Evolutionary conservation across 2,113 vertebrate genomes (phyloP).

Genomic region (Limnothrissa miodon): DNA sequence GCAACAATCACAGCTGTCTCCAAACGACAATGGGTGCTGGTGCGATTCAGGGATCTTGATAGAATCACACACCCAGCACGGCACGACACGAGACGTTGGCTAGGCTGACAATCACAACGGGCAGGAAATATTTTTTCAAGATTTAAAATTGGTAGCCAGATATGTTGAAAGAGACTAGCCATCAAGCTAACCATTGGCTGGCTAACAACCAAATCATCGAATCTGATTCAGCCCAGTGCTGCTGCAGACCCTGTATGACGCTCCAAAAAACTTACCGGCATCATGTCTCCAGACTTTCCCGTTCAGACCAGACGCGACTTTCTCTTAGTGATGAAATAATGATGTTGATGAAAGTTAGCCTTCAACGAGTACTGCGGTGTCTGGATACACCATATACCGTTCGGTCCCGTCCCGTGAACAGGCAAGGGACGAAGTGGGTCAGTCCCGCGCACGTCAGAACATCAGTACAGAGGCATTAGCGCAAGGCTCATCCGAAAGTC

Average conservation of each 20-base stretch:
- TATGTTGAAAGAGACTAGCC: background rate
- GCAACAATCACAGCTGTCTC: background rate
- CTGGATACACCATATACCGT: background rate
- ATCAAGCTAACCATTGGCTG: background rate
- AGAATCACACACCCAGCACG: background rate
- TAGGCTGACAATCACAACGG: background rate
- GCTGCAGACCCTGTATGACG: background rate
- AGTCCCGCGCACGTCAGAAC: constrained; percentile 31
- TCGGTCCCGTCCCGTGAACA: constrained; percentile 16
- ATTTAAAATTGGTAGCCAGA: background rate
- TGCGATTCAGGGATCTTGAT: background rate
- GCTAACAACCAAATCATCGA: constrained; percentile 14
- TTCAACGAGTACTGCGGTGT: background rate
- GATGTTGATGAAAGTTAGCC: background rate
- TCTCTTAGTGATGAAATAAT: background rate
- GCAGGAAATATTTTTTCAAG: background rate
- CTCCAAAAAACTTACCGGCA: constrained; percentile 66
- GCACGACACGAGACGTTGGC: background rate
- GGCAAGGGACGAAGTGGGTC: constrained; percentile 34
- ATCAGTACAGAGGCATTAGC: constrained; percentile 23
- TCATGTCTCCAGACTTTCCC: constrained; percentile 56
- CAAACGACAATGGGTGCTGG: background rate
- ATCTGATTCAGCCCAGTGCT: background rate
- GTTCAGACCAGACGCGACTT: constrained; percentile 10
- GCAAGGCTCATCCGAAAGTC: constrained; percentile 17